These are phyloP conservation scores for Micromussa lordhowensis DNA, from an alignment of 92 coral and sea anemone species.

Conservation along the genomic window DNA sequence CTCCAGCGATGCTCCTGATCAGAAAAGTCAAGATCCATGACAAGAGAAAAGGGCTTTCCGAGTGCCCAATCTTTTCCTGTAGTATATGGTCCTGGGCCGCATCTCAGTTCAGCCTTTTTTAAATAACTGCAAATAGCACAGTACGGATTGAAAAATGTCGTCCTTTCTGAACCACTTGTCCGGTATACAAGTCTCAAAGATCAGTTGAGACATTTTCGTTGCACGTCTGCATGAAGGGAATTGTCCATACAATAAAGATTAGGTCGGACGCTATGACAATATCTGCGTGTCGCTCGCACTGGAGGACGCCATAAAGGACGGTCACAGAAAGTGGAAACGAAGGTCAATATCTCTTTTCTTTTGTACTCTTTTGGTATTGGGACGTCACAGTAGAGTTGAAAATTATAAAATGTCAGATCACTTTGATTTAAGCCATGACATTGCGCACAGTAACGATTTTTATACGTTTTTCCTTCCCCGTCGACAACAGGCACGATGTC, in stretches of 20 bases:
- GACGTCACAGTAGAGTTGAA: neutral
- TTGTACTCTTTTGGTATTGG: neutral
- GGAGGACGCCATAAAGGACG: neutral
- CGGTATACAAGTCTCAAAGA: neutral
- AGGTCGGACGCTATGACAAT: neutral
- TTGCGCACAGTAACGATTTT: neutral
- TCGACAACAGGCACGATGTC: neutral
- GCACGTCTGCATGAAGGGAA: neutral
- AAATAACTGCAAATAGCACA: neutral
- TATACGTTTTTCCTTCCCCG: neutral
- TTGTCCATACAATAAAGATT: neutral
- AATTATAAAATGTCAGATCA: neutral
- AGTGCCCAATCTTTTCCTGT: too few relatives aligned
- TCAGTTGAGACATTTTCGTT: neutral
- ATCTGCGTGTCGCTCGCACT: neutral
- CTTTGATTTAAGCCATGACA: neutral
- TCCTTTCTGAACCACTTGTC: neutral
- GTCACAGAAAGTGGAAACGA: neutral
- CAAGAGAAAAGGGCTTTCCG: constrained; percentile 12
- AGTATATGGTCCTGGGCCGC: neutral
- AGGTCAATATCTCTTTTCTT: neutral
- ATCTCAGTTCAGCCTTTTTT: neutral
- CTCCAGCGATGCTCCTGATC: neutral
- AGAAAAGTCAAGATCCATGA: neutral
- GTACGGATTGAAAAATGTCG: neutral